Conservation (phyloP, 2,888 invertebrate genomes). For the Drosophila borborema region DNA sequence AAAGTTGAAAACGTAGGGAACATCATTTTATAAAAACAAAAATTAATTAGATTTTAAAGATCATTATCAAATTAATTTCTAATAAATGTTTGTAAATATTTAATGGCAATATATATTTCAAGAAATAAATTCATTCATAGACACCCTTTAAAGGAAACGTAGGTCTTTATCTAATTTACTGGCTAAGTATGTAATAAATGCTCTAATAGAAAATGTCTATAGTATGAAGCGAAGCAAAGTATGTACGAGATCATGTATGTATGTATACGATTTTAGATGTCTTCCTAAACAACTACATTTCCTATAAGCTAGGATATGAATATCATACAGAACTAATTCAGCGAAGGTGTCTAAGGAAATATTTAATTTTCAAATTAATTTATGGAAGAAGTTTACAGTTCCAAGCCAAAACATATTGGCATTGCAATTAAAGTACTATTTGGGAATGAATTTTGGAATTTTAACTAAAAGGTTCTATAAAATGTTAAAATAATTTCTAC, state of each 20-base stretch:
- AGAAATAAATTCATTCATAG: too few relatives aligned
- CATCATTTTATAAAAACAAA: too few relatives aligned
- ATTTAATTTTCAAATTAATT: neutral
- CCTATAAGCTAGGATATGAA: neutral
- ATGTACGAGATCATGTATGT: neutral
- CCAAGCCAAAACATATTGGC: neutral
- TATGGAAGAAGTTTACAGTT: neutral
- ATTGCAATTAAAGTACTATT: neutral
- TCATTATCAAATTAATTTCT: too few relatives aligned
- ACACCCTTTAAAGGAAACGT: neutral
- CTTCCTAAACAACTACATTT: neutral
- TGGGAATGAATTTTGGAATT: neutral
- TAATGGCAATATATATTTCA: too few relatives aligned
- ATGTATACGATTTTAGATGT: neutral
- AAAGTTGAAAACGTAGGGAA: too few relatives aligned
- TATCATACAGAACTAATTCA: neutral
- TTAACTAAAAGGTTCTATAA: neutral
- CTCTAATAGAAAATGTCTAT: neutral
- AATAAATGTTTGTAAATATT: too few relatives aligned
- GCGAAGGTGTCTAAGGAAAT: neutral
- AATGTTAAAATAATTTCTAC: neutral
- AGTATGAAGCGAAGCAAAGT: neutral
- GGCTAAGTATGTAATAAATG: neutral
- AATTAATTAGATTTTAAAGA: too few relatives aligned
- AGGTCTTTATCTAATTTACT: neutral